phyloP scores from a whole-genome alignment of 2,113 vertebrate genomes.

The Rhynchopsitta pachyrhyncha region DNA sequence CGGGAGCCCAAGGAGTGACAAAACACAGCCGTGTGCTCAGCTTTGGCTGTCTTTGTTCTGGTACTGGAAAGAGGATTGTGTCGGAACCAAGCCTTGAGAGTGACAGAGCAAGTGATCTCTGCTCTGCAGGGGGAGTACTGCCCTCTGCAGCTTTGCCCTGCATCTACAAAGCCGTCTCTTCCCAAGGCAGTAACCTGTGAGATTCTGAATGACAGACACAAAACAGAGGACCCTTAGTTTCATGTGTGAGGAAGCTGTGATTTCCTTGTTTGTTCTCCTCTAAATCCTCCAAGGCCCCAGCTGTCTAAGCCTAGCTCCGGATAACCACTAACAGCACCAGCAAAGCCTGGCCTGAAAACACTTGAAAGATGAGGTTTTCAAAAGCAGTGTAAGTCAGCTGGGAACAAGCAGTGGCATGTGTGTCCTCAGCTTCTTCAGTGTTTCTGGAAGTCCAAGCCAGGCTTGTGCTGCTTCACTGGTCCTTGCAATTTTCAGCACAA shows the following conservation, averaged over 20 bases:
- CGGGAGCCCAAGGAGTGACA: background rate
- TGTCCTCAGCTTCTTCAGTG: fast-evolving
- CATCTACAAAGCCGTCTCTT: background rate
- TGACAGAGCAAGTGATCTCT: fast-evolving
- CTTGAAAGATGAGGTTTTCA: background rate
- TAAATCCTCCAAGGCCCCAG: background rate
- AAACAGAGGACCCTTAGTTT: background rate
- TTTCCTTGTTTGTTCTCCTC: background rate
- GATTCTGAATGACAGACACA: background rate
- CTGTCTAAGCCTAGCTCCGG: background rate
- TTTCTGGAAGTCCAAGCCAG: background rate
- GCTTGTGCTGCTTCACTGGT: background rate
- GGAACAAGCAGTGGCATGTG: background rate
- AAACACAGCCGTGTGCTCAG: background rate
- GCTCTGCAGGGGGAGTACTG: background rate
- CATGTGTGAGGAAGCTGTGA: background rate
- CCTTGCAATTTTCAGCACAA: background rate
- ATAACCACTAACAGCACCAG: background rate
- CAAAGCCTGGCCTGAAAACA: background rate
- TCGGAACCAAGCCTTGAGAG: background rate
- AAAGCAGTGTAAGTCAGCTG: background rate
- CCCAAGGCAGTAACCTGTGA: background rate
- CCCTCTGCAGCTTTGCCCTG: background rate
- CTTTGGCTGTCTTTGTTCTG: background rate
- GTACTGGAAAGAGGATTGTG: fast-evolving